Evolutionary conservation across 1,140 invertebrate genomes (phyloP).

Genomic region (Schlechtendalia chinensis): DNA sequence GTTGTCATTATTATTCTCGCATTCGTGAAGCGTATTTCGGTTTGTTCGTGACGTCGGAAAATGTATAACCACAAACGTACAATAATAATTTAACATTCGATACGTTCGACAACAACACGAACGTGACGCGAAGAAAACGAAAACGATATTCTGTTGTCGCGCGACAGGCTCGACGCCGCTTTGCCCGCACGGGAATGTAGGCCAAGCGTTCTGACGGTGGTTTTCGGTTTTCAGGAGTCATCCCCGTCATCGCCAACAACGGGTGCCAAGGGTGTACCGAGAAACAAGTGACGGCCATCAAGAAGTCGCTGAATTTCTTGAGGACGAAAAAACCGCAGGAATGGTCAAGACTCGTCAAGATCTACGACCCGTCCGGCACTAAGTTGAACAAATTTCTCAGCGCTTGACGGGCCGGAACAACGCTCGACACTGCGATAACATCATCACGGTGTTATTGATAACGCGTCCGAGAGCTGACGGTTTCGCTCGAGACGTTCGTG

Average conservation of each 20-base stretch:
- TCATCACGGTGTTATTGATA: neutral
- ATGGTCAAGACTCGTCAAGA: conserved; percentile 52
- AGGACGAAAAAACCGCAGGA: conserved; percentile 51
- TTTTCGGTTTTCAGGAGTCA: conserved; percentile 58
- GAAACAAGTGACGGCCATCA: conserved; percentile 58
- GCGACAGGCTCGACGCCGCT: no score
- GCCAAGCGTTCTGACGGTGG: no score
- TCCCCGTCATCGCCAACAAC: conserved; percentile 64
- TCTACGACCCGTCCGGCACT: conserved; percentile 53
- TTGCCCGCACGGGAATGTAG: no score
- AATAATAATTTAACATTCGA: no score
- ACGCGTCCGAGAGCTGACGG: neutral
- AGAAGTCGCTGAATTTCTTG: conserved; percentile 53
- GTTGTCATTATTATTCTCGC: no score
- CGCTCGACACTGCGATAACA: neutral
- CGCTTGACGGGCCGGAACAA: conserved; percentile 48
- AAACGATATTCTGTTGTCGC: no score
- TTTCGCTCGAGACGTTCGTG: no score
- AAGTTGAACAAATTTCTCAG: conserved; percentile 59
- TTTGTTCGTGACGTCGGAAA: no score
- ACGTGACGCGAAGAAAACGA: no score
- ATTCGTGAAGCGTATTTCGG: no score
- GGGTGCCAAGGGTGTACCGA: conserved; percentile 64
- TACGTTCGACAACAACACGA: no score
- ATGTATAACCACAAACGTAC: no score